Base-by-base conservation (phyloP, 2,888 invertebrate species). In the Noctua pronuba region DNA sequence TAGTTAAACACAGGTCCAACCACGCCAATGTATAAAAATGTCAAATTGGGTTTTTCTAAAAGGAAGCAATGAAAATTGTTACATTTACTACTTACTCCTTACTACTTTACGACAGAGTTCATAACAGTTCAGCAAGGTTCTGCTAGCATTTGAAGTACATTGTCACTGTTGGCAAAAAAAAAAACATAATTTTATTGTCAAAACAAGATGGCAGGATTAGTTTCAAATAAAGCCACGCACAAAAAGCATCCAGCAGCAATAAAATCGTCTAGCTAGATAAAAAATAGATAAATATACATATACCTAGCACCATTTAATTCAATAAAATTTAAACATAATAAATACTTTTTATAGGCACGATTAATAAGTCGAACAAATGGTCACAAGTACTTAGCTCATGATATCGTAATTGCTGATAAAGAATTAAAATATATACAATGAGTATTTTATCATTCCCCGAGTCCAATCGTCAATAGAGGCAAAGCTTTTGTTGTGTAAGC, bases 391-490 rank as follows among this genome's bases (percentile, higher is more conserved):
- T 16, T 65, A 70, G 46, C n/a, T 44, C 28, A 35, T 24, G 76
- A 35, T 80, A 82, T 68, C 77, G 16, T 41, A 71, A 69, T 62
- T 69, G 21, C 80, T 67, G 85, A 85, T 84, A 84, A 84, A 75
- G 70, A 62, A 67, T 28, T 73, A 60, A 68, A 71, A 68, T 64
- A 70, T 69, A 66, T 70, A 67, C 58, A 78, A 68, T 46, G 38
- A 68, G 6, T 46, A 24, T 55, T 64, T 64, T 73, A 81, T 82
- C 78, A 78, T 76, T 71, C 24, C 13, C 16, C 38, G 41, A 67
- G 41, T 71, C 64, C 55, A 71, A 75, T 71, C 64, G 64, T 21
- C 41, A 49, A 49, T 64, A 65, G 66, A 60, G 13, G 28, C n/a
- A 11, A 38, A 60, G 52, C 16, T 49, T 62, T 46, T 38, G 46